Conservation (phyloP, 1,140 invertebrate genomes). For the Gonioctena quinquepunctata region DNA sequence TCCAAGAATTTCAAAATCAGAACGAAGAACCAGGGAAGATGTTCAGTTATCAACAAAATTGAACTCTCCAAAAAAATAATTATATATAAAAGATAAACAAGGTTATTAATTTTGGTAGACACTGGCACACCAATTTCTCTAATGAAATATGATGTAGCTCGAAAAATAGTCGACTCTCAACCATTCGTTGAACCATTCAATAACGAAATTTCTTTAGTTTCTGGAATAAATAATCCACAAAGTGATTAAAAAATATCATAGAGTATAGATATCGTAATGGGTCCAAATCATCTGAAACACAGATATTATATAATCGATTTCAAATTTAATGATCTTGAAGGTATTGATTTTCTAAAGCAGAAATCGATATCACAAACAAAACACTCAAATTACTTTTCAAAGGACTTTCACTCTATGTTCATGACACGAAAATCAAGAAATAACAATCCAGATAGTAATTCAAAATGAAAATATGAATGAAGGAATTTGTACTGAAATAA, state of each 20-base stretch:
- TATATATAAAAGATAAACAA: not conserved
- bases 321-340: not conserved
- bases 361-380: not conserved
- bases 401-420: no score
- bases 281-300: not conserved
- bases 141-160: no score
- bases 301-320: not conserved
- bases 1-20: no score
- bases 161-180: no score
- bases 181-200: no score
- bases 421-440: not conserved
- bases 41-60: no score
- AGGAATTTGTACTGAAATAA: no score
- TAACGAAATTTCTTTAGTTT: not conserved
- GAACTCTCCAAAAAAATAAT: not conserved
- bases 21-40: no score
- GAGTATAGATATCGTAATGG: not conserved
- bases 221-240: not conserved
- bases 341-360: not conserved
- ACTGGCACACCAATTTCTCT: no score
- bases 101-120: not conserved
- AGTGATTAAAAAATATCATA: no score
- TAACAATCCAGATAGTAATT: not conserved
- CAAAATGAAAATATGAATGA: no score
- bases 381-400: no score